Conservation (phyloP, 2,797 vertebrate species). For the Notamacropus eugenii region DNA sequence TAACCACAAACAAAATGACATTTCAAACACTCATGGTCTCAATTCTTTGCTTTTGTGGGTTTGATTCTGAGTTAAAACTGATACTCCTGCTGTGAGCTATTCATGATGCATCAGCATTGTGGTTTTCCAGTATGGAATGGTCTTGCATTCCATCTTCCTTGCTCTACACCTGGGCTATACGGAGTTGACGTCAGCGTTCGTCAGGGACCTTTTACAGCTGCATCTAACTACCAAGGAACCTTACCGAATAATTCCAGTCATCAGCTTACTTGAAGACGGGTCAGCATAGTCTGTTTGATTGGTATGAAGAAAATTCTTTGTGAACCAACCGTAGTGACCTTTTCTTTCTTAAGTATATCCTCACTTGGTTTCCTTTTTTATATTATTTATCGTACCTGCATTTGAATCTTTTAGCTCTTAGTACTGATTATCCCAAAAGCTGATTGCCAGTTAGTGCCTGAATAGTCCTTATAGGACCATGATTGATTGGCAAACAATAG, state of each 20-base stretch:
- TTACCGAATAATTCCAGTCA: neutral
- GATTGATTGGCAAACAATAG: slow-evolving; percentile 20
- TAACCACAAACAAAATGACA: slow-evolving; percentile 59
- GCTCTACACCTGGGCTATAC: slow-evolving; percentile 13
- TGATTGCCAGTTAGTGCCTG: neutral
- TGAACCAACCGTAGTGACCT: neutral
- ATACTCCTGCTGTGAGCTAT: slow-evolving; percentile 61
- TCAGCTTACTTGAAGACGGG: slow-evolving; percentile 1
- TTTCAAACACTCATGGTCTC: slow-evolving; percentile 58
- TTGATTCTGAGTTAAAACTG: slow-evolving; percentile 64
- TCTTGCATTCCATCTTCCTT: slow-evolving; percentile 34
- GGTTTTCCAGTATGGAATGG: slow-evolving; percentile 65
- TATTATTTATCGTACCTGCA: neutral
- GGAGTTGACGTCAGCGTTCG: slow-evolving; percentile 17
- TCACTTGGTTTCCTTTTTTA: slow-evolving; percentile 1
- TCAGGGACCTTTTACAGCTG: neutral
- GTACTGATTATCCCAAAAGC: slow-evolving; percentile 12
- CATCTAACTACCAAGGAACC: slow-evolving; percentile 12
- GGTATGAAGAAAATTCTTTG: slow-evolving; percentile 26
- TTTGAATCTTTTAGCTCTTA: neutral
- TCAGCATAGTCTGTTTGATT: neutral
- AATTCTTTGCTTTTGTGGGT: slow-evolving; percentile 67
- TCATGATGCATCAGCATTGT: slow-evolving; percentile 55
- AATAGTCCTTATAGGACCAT: neutral
- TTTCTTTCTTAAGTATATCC: slow-evolving; percentile 41